These are phyloP conservation scores for Serilophus lunatus DNA, from an alignment of 2,113 vertebrate species.

Conservation along the genomic window DNA sequence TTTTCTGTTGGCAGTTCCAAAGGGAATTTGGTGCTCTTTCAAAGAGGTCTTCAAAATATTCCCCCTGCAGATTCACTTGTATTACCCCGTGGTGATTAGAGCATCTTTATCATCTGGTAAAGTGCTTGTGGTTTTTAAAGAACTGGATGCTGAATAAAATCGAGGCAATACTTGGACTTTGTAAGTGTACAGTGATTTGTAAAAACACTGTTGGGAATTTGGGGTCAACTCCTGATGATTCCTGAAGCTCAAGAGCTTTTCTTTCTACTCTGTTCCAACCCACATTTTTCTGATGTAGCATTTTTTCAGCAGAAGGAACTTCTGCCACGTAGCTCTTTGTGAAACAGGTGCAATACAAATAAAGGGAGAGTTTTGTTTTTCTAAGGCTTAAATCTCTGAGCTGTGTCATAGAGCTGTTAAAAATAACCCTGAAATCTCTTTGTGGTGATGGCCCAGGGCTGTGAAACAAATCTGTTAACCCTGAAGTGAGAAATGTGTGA, in stretches of 20 bases:
- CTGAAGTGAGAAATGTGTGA: not conserved
- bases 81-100: not conserved
- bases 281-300: not conserved
- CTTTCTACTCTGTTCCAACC: not conserved
- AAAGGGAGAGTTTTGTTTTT: not conserved
- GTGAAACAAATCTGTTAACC: not conserved
- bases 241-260: not conserved
- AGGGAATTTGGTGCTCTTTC: not conserved
- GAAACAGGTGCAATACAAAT: conserved; percentile 24
- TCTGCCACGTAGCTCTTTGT: not conserved
- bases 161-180: not conserved
- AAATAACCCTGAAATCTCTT: not conserved
- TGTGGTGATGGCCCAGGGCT: not conserved
- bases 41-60: not conserved
- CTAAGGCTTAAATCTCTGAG: not conserved
- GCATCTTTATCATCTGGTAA: not conserved
- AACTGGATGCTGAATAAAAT: not conserved
- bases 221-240: not conserved
- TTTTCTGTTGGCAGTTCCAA: not conserved
- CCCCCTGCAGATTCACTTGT: not conserved
- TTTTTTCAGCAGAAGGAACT: not conserved
- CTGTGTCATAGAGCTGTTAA: not conserved
- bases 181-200: not conserved
- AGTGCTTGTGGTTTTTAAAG: not conserved
- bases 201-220: not conserved